Evolutionary conservation across 30 jellyfish, hydroid and myxozoan species (phyloP).

Genomic region (Calvadosia cruxmelitensis): DNA sequence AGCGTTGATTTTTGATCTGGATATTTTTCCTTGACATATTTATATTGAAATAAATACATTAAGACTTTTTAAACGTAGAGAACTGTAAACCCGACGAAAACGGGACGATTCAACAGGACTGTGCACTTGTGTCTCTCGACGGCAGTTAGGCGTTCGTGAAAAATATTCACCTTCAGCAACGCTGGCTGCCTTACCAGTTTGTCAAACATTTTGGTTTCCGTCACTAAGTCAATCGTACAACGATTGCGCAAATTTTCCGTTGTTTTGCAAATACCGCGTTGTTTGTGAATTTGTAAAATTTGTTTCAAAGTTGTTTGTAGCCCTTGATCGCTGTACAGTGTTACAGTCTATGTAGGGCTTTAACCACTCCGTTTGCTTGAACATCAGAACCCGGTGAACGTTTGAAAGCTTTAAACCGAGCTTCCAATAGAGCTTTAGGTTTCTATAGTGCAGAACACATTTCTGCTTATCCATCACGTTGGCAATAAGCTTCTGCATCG

Average conservation of each 20-base stretch:
- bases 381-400: neutral
- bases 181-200: neutral
- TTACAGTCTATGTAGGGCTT: neutral
- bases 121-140: neutral
- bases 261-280: no score
- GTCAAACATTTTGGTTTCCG: neutral
- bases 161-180: neutral
- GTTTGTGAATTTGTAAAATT: no score
- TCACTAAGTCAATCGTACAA: neutral
- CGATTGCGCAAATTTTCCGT: conserved; percentile 8
- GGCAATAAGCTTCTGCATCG: no score
- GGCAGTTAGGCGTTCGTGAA: neutral
- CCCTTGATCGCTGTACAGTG: neutral
- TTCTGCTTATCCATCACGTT: no score
- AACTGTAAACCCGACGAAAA: conserved; percentile 8
- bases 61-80: conserved; percentile 15
- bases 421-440: no score
- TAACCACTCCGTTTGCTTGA: neutral
- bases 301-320: conserved; percentile 3
- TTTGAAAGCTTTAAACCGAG: no score
- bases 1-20: no score
- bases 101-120: conserved; percentile 2
- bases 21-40: no score
- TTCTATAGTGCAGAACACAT: no score
- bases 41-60: conserved; percentile 8